These are phyloP conservation scores for Anser brachyrhynchus DNA, from an alignment of 2,113 vertebrate genomes.

Conservation along the genomic window DNA sequence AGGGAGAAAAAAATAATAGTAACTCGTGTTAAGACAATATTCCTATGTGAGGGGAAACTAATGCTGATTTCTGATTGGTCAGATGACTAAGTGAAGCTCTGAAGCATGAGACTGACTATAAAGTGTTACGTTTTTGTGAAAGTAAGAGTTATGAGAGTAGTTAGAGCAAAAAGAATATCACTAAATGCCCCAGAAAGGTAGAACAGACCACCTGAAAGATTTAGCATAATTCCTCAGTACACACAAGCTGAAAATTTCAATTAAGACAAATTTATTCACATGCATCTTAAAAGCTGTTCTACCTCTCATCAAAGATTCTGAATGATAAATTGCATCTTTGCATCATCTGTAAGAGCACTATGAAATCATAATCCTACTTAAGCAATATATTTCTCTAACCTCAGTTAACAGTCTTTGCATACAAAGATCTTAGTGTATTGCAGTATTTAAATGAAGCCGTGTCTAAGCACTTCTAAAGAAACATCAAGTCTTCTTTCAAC, in stretches of 20 bases:
- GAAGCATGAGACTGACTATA: background rate
- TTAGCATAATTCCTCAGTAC: background rate
- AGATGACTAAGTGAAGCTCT: background rate
- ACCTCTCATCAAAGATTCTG: background rate
- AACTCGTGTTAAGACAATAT: background rate
- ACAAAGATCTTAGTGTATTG: background rate
- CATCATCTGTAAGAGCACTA: background rate
- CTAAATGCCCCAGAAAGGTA: background rate
- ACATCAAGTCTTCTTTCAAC: background rate
- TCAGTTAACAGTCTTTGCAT: background rate
- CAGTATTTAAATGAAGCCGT: background rate
- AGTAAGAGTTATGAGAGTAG: background rate
- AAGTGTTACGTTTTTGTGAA: background rate
- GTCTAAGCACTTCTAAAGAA: background rate
- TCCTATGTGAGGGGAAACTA: background rate
- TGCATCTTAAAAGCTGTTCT: background rate
- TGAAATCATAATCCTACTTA: background rate
- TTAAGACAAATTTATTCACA: background rate
- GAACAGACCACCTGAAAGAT: background rate
- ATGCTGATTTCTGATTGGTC: background rate
- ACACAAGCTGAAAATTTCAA: background rate
- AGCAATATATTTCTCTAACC: background rate
- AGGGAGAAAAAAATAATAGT: background rate
- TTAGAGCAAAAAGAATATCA: background rate
- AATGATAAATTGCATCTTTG: background rate